Evolutionary conservation across 2,797 vertebrate species (phyloP), one percentile per base, ranked within the genome.

Genomic region (Phrynocephalus guinanensis): DNA sequence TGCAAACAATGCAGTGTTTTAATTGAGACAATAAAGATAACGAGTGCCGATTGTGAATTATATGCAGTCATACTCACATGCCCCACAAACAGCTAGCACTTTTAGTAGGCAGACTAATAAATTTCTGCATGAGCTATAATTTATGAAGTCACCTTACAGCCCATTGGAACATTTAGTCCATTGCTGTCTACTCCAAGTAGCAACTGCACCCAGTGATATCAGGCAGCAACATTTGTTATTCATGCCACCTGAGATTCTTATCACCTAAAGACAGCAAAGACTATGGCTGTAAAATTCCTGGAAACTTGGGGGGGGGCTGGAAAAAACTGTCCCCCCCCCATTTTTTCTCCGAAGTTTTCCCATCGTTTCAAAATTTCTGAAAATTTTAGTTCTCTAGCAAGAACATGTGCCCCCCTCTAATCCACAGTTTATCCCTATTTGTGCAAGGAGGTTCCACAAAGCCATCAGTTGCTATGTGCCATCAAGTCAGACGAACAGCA

Each of bases 1-100:
- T 68, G 15, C 26, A 84, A 70, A 76, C 44, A 18, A 72, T 63
- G 16, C 30, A 60, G 30, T 48, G 1, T 72, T 72, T 63, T 72
- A n/a, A 76, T 87, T 87, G 56, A 86, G 24, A 84, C 67, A 77
- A 38, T 76, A 77, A 82, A 10, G 22, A 38, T 76, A 26, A 30
- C 6, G 56, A 16, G 16, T 30, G 78, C 22, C 13, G 26, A 63
- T 26, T 79, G 20, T 84, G 75, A 84, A n/a, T 84, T 24, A 73
- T 44, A n/a, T 48, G 22, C 15, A 79, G 33, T 4, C 38, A 44
- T 44, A 44, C 38, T 44, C 38, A 44, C 38, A 44, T 44, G 38
- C 52, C 52, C 52, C 52, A 8, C 56, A 82, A 30, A 82, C 76
- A 24, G 76, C 44, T 50, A 22, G 33, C 56, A 63, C 56, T 8